Evolutionary conservation across 1,140 invertebrate genomes (phyloP).

Genomic region (Pemphigus obesinymphae): DNA sequence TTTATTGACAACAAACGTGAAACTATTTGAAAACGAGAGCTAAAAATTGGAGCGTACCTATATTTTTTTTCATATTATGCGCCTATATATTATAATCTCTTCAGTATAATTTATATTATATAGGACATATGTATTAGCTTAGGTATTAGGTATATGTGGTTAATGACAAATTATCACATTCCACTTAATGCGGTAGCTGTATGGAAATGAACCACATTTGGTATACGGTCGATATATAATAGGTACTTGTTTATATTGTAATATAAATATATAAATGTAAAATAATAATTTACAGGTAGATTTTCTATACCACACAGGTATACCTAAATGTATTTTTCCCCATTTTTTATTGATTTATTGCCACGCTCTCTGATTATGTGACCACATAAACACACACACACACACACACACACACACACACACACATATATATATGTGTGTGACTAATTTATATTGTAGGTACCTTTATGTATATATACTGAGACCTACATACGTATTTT

Average conservation of each 20-base stretch:
- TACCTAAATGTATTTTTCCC: background rate
- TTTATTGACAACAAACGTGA: slow-evolving; percentile 24
- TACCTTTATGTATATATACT: background rate
- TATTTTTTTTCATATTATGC: background rate
- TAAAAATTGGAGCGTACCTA: background rate
- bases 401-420: no score
- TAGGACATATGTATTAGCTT: no score
- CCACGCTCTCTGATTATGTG: slow-evolving; percentile 21
- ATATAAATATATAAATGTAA: background rate
- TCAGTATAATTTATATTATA: no score
- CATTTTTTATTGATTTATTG: slow-evolving; percentile 25
- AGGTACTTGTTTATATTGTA: slow-evolving; percentile 19
- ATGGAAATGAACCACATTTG: background rate
- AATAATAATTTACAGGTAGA: background rate
- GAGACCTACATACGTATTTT: background rate
- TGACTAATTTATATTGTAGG: slow-evolving; percentile 21
- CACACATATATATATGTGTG: background rate
- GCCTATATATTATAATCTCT: background rate
- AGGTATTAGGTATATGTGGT: background rate
- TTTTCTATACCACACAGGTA: background rate
- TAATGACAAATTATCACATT: slow-evolving; percentile 4
- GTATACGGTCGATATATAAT: background rate
- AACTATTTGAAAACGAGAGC: slow-evolving; percentile 33
- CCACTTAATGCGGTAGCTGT: background rate
- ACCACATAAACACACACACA: no score